Conservation (phyloP, 2,797 vertebrate genomes). For the Phrynocephalus vlangalii region DNA sequence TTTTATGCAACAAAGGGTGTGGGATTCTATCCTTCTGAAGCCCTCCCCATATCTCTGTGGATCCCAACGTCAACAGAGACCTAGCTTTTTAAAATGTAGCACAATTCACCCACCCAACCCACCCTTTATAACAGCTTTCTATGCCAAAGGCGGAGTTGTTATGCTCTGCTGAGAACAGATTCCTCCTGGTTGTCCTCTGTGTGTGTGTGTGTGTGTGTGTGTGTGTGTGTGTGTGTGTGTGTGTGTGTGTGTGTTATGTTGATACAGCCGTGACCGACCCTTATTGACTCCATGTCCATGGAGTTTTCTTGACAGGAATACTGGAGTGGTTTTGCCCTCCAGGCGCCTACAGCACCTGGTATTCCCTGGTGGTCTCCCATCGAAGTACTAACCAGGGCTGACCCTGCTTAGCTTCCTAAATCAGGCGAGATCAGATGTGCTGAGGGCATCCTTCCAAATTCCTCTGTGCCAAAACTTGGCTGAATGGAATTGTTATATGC, state of each 20-base stretch:
- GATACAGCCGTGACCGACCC: too few species aligned
- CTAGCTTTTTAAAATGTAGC: conserved; percentile 26
- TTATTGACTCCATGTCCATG: too few species aligned
- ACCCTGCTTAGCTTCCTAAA: too few species aligned
- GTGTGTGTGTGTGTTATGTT: too few species aligned
- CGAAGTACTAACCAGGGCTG: too few species aligned
- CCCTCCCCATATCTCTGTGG: conserved; percentile 8
- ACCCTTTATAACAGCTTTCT: not conserved
- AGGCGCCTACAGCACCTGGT: too few species aligned
- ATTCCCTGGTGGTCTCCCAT: too few species aligned
- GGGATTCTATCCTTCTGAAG: not conserved
- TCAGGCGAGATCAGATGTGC: too few species aligned
- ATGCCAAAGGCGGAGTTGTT: not conserved
- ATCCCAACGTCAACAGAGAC: conserved; percentile 18
- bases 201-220: too few species aligned
- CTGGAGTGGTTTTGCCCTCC: too few species aligned
- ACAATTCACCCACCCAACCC: not conserved
- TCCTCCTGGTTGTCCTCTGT: not conserved
- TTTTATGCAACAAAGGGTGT: conserved; percentile 33
- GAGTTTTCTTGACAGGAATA: too few species aligned
- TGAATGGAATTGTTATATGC: not conserved
- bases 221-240: too few species aligned
- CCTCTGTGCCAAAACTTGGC: not conserved
- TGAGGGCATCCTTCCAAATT: not conserved
- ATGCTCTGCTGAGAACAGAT: not conserved